Evolutionary conservation across 2,888 invertebrate genomes (phyloP).

Genomic region (Abscondita cerata): DNA sequence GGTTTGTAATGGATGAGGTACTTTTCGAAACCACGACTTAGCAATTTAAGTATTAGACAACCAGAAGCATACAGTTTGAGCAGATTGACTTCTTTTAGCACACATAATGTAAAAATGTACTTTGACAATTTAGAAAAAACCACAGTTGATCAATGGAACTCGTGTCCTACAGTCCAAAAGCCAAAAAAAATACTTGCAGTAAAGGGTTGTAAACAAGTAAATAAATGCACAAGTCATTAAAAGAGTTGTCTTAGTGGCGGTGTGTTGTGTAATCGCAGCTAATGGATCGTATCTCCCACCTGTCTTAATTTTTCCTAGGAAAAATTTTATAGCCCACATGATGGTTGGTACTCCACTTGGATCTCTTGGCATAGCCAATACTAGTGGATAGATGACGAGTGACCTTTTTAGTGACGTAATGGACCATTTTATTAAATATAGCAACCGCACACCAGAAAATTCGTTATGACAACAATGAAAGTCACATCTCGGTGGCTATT

Average conservation of each 20-base stretch:
- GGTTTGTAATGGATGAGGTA: no score
- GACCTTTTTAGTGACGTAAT: no score
- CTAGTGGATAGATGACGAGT: constrained; percentile 52
- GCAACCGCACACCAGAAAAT: no score
- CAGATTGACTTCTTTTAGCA: constrained; percentile 40
- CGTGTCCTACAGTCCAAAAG: constrained; percentile 18
- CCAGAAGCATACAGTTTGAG: constrained; percentile 40
- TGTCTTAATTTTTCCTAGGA: constrained; percentile 3
- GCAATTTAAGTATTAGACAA: constrained; percentile 38
- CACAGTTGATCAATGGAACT: constrained; percentile 22
- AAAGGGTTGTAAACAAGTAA: constrained; percentile 42
- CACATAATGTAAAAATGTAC: constrained; percentile 37
- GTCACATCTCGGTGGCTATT: no score
- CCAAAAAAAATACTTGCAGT: constrained; percentile 38
- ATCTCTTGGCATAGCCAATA: constrained; percentile 49
- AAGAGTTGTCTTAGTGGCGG: constrained; percentile 50
- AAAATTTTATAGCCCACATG: not conserved
- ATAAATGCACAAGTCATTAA: no score
- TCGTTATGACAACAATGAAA: no score
- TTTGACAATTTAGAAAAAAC: constrained; percentile 23
- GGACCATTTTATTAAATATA: no score
- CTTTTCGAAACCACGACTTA: no score
- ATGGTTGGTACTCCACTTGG: constrained; percentile 50
- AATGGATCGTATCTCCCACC: constrained; percentile 45
- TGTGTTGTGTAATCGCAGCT: constrained; percentile 47